phyloP scores from a whole-genome alignment of 2,888 invertebrate genomes.

The Drosophila borborema region DNA sequence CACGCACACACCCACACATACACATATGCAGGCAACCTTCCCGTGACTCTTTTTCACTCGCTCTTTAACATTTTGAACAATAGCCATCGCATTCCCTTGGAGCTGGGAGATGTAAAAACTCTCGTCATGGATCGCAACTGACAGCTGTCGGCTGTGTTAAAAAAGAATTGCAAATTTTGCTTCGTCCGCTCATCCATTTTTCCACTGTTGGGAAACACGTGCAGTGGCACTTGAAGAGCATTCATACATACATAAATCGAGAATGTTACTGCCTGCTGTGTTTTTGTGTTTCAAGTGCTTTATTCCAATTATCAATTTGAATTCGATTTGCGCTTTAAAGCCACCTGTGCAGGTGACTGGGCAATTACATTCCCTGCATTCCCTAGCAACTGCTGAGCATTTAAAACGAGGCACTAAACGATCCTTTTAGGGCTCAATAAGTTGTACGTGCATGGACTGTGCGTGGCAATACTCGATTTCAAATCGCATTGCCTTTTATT shows the following conservation, averaged over 20 bases:
- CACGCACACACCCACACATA: not conserved
- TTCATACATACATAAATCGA: slow-evolving; percentile 13
- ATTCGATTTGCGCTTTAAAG: slow-evolving; percentile 72
- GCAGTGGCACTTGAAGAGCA: slow-evolving; percentile 41
- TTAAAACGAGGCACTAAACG: slow-evolving; percentile 26
- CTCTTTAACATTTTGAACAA: slow-evolving; percentile 33
- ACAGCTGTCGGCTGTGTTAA: slow-evolving; percentile 52
- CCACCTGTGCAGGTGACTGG: slow-evolving; percentile 13
- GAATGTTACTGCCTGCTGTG: slow-evolving; percentile 49
- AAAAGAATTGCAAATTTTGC: slow-evolving; percentile 59
- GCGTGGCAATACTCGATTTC: slow-evolving; percentile 9
- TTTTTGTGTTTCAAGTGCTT: slow-evolving; percentile 45
- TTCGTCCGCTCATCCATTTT: slow-evolving; percentile 1
- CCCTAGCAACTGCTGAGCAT: not conserved
- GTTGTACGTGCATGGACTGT: slow-evolving; percentile 9
- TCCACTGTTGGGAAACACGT: slow-evolving; percentile 54
- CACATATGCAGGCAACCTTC: not conserved
- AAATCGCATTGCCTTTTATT: slow-evolving; percentile 2
- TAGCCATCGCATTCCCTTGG: slow-evolving; percentile 13
- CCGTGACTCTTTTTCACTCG: not conserved
- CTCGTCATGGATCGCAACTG: slow-evolving; percentile 45
- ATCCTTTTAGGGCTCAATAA: slow-evolving; percentile 41
- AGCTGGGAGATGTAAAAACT: slow-evolving; percentile 16
- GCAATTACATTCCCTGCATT: not conserved
- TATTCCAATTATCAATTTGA: slow-evolving; percentile 74